Evolutionary conservation across 2,797 vertebrate species (phyloP).

Genomic region (Platyrinchus mystaceus): DNA sequence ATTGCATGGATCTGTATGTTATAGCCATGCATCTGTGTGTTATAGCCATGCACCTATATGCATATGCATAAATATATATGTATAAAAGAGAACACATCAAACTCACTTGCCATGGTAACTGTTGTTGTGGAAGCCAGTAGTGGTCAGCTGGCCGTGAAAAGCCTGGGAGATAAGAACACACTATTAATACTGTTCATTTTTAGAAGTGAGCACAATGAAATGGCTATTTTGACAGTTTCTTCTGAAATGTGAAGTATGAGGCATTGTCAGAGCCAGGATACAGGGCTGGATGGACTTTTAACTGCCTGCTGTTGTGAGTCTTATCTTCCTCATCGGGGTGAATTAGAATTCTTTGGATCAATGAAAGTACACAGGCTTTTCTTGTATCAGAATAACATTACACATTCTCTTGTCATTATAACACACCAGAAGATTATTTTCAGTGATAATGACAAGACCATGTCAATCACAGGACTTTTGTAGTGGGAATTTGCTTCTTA

Average conservation of each 20-base stretch:
- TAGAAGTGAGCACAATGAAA: not conserved
- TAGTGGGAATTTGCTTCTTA: conserved; percentile 21
- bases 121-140: not conserved
- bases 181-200: conserved; percentile 26
- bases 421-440: conserved; percentile 45
- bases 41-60: not conserved
- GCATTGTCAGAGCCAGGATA: conserved; percentile 25
- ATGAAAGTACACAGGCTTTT: conserved; percentile 55
- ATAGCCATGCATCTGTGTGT: not conserved
- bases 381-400: conserved; percentile 59
- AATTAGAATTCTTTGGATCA: conserved; percentile 66
- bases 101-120: not conserved
- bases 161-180: not conserved
- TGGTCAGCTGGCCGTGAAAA: not conserved
- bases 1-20: not conserved
- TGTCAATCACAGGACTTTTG: conserved; percentile 22
- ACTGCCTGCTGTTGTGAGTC: conserved; percentile 38
- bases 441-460: conserved; percentile 39
- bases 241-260: conserved; percentile 26
- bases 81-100: not conserved
- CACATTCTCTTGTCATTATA: conserved; percentile 44
- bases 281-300: conserved; percentile 28
- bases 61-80: not conserved
- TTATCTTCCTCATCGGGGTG: conserved; percentile 29
- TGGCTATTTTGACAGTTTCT: conserved; percentile 13